phyloP scores from a whole-genome alignment of 2,113 vertebrate species.

The Epinephelus moara region DNA sequence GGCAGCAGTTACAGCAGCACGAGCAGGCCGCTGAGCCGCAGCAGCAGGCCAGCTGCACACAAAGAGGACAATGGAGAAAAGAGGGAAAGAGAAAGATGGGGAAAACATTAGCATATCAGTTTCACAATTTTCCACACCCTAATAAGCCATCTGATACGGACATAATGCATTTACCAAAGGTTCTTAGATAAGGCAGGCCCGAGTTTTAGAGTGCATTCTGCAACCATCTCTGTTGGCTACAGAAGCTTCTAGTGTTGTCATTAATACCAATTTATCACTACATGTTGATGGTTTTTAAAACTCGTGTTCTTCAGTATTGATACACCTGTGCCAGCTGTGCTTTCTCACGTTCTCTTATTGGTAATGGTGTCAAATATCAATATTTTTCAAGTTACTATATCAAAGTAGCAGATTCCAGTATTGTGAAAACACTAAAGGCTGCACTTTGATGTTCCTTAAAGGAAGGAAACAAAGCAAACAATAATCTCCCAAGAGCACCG shows the following conservation, averaged over 20 bases:
- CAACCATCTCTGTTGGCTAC: not conserved
- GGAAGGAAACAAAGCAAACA: not conserved
- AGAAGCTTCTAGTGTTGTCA: too few species aligned
- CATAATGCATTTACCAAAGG: not conserved
- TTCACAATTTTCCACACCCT: conserved; percentile 17
- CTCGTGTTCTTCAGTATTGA: too few species aligned
- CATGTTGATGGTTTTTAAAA: too few species aligned
- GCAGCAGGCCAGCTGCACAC: conserved; percentile 93
- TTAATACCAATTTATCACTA: too few species aligned
- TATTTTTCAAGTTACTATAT: too few species aligned
- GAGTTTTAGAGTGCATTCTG: not conserved
- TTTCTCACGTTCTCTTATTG: too few species aligned
- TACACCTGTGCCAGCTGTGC: too few species aligned
- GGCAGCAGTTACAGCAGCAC: conserved; percentile 94
- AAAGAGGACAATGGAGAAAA: conserved; percentile 39
- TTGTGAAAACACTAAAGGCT: not conserved
- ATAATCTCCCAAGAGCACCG: not conserved
- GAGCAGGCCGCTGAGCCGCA: conserved; percentile 92
- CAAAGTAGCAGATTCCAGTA: too few species aligned
- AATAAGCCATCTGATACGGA: conserved; percentile 5
- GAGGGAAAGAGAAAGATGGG: not conserved
- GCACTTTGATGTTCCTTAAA: not conserved
- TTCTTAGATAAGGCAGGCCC: not conserved
- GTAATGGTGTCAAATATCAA: too few species aligned
- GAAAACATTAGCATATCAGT: conserved; percentile 23